Evolutionary conservation across 2,888 invertebrate genomes (phyloP).

Genomic region (Sinopyrophorus schimmeli): DNA sequence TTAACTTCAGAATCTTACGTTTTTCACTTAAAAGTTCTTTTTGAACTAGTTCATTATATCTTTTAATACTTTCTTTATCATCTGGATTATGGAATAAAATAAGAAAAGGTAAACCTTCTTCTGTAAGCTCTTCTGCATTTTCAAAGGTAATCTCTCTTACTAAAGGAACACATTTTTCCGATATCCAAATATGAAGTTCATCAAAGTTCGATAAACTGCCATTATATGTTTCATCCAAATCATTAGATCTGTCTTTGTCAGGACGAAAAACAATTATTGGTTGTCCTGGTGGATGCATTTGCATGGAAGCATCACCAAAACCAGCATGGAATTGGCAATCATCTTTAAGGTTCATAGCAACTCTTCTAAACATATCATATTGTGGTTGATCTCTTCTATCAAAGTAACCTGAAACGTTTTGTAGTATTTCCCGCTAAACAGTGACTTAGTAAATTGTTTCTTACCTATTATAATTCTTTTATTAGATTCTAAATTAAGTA

Average conservation of each 20-base stretch:
- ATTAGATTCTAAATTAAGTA: constrained; percentile 75
- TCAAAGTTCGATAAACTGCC: constrained; percentile 77
- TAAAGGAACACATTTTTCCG: constrained; percentile 92
- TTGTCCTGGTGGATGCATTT: constrained; percentile 85
- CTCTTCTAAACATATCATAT: constrained; percentile 77
- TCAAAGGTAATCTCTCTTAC: constrained; percentile 99
- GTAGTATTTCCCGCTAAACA: no score
- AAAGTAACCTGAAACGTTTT: constrained; percentile 72
- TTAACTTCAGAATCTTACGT: constrained; percentile 67
- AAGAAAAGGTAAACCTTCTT: constrained; percentile 97
- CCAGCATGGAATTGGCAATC: constrained; percentile 95
- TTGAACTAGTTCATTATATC: constrained; percentile 80
- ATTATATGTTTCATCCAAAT: constrained; percentile 81
- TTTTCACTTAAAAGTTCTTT: constrained; percentile 82
- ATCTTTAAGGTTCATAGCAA: constrained; percentile 87
- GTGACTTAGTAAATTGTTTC: no score
- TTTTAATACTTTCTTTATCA: constrained; percentile 78
- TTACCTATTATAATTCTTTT: constrained; percentile 82
- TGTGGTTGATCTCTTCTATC: constrained; percentile 78
- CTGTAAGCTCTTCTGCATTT: constrained; percentile 98
- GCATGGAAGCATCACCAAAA: constrained; percentile 78
- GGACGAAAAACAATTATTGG: constrained; percentile 84
- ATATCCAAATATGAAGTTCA: constrained; percentile 85
- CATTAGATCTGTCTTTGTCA: constrained; percentile 76
- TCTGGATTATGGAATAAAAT: constrained; percentile 93